These are phyloP conservation scores for Enteromius afrohamiltoni DNA, from an alignment of 2,797 vertebrate species.

Conservation along the genomic window DNA sequence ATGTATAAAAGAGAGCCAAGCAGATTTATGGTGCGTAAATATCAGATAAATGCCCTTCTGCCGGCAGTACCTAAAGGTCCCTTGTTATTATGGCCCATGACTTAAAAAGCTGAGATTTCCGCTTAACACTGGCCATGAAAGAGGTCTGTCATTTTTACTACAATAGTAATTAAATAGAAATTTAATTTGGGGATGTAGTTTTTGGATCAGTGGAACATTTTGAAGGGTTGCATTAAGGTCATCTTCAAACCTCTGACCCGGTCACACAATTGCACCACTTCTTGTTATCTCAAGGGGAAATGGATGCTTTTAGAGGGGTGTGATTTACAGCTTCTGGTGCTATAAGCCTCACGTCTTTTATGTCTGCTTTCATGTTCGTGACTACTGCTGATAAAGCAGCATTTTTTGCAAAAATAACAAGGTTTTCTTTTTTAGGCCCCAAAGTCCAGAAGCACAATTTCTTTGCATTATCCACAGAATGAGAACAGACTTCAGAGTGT, in stretches of 20 bases:
- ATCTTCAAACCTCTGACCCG: constrained; percentile 21
- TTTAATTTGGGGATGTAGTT: not conserved
- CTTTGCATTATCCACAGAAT: not conserved
- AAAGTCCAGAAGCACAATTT: constrained; percentile 8
- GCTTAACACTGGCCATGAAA: not conserved
- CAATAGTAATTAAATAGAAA: constrained; percentile 10
- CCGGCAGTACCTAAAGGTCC: not conserved
- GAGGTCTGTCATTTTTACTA: not conserved
- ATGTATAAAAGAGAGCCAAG: constrained; percentile 7
- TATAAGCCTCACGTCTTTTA: not conserved
- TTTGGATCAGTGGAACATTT: constrained; percentile 5
- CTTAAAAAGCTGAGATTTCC: not conserved
- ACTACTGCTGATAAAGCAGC: constrained; percentile 15
- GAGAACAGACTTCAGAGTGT: not conserved
- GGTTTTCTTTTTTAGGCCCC: constrained; percentile 71
- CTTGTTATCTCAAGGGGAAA: constrained; percentile 17
- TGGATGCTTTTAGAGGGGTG: not conserved
- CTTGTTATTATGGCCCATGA: constrained; percentile 16
- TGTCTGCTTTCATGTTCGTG: constrained; percentile 16
- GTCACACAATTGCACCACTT: not conserved
- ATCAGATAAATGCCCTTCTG: not conserved
- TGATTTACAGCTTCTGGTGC: constrained; percentile 23
- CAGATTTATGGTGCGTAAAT: constrained; percentile 23
- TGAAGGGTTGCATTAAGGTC: constrained; percentile 16
- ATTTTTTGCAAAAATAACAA: not conserved